These are phyloP conservation scores for Miniopterus natalensis DNA, from an alignment of 2,113 vertebrate species.

Conservation along the genomic window DNA sequence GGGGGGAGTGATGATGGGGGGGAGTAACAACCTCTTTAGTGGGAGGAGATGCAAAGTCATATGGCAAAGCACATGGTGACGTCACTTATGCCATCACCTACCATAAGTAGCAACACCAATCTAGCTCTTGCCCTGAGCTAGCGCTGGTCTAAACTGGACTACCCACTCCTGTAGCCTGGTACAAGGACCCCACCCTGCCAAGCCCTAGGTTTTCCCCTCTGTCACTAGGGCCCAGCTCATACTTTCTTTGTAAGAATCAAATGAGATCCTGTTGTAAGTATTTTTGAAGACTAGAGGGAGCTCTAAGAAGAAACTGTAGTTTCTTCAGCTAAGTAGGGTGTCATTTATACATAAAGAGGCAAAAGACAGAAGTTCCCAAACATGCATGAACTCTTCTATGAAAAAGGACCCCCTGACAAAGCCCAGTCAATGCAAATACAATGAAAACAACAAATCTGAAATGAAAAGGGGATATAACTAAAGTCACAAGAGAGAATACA, in stretches of 20 bases:
- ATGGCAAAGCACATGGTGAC: not conserved
- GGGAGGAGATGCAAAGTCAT: not conserved
- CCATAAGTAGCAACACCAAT: not conserved
- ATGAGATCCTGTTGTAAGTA: not conserved
- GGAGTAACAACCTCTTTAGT: not conserved
- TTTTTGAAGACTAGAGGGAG: not conserved
- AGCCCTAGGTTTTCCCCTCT: not conserved
- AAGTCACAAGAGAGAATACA: conserved; percentile 7
- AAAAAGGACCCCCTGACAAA: not conserved
- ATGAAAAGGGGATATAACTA: not conserved
- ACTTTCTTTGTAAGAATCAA: not conserved
- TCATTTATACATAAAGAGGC: not conserved
- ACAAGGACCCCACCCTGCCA: not conserved
- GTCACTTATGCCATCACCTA: not conserved
- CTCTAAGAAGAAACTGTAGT: not conserved
- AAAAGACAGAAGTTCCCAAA: not conserved
- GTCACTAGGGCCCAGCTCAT: not conserved
- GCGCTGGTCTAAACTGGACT: not conserved
- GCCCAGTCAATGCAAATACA: not conserved
- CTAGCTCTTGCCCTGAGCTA: not conserved
- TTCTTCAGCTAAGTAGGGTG: not conserved
- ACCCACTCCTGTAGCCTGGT: not conserved
- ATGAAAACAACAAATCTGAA: not conserved
- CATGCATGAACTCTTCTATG: not conserved
- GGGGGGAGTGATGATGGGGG: not conserved